phyloP scores from a whole-genome alignment of 2,113 vertebrate genomes.

The Ictalurus punctatus region DNA sequence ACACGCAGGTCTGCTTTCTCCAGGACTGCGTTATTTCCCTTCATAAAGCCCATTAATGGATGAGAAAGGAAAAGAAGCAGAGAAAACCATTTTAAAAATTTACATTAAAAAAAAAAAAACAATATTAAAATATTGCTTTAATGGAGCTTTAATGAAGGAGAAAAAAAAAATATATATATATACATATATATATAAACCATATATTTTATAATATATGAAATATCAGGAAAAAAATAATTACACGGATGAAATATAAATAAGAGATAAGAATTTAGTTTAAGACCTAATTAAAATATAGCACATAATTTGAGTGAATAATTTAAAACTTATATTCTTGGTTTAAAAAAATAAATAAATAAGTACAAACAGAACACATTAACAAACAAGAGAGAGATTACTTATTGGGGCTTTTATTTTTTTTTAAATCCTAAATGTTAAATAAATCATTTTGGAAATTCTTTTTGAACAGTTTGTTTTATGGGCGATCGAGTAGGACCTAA shows the following conservation, averaged over 20 bases:
- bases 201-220: not conserved
- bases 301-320: not conserved
- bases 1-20: conserved; percentile 61
- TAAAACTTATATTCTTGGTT: not conserved
- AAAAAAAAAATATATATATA: too few species aligned
- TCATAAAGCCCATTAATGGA: conserved; percentile 51
- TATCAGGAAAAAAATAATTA: not conserved
- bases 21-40: conserved; percentile 53
- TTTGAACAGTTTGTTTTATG: not conserved
- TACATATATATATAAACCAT: not conserved
- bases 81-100: conserved; percentile 40
- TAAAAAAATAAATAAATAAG: not conserved
- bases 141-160: not conserved
- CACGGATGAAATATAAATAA: not conserved
- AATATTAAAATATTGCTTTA: not conserved
- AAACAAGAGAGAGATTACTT: not conserved
- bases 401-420: too few species aligned
- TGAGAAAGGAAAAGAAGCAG: conserved; percentile 5
- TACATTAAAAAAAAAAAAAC: not conserved
- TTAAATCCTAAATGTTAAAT: not conserved
- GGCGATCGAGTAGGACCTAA: not conserved
- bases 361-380: not conserved
- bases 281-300: not conserved
- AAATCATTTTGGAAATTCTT: not conserved
- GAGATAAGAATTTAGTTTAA: not conserved